Evolutionary conservation across 2,113 vertebrate species (phyloP), one percentile per base, ranked within the genome.

Genomic region (Neolamprologus sp.): DNA sequence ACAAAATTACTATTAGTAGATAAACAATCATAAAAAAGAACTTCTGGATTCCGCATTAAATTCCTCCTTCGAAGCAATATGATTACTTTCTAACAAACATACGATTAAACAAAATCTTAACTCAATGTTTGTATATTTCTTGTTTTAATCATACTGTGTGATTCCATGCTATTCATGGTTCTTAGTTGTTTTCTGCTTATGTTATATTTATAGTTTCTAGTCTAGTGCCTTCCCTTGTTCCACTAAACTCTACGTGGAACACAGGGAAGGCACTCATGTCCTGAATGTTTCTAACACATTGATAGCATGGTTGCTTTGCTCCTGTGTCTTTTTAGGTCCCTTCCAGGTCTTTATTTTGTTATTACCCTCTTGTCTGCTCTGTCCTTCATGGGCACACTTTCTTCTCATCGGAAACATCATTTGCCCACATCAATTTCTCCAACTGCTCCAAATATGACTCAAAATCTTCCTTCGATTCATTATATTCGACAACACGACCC

Each of bases 91-190:
- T 58, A 58, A 60, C 26, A 60, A 30, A 1, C 26, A 58, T 5
- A 17, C 7, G 13, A 28, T 57, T 57, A 58, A 60, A 60, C 26
- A 60, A 60, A 60, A 60, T 30, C 3, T 0, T 17, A 30, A 60
- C 0, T 30, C 14, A 60, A 17, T 60, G 14, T 60, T 60, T 60
- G 57, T 19, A 33, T 60, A 33, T 60, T 60, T 60, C 28, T 33
- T 60, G 28, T 33, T 19, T 60, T 60, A 60, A 17, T 60, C 28
- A 60, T 60, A 60, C 28, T 60, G 28, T 60, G 28, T 60, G 57
- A 60, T 60, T 33, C 0, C 1, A 0, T 60, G 0, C 28, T 60
- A 60, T 33, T 7, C 16, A 60, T 60, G 57, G 57, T 60, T 60
- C 57, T 60, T 33, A 33, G 14, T 60, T 17, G 26, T 60, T 60